Conservation (phyloP, 2,888 invertebrate genomes). For the Fragum whitleyi region DNA sequence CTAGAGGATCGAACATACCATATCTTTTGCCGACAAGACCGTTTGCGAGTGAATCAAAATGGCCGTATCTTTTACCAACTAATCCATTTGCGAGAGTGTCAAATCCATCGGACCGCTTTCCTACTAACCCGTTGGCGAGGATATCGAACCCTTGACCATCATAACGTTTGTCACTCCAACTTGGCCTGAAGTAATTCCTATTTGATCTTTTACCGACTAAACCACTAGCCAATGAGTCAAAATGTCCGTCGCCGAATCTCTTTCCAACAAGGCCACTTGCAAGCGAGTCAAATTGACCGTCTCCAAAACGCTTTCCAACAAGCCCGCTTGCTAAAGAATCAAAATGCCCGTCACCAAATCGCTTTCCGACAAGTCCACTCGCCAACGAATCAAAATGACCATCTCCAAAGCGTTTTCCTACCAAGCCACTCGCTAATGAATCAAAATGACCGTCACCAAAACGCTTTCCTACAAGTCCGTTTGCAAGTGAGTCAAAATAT, state of each 20-base stretch:
- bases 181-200: background rate
- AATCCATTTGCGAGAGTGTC: constrained; percentile 27
- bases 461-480: constrained; percentile 31
- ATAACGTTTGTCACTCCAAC: constrained; percentile 39
- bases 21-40: constrained; percentile 28
- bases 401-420: constrained; percentile 34
- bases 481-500: constrained; percentile 20
- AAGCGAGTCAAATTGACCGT: constrained; percentile 20
- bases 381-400: constrained; percentile 40
- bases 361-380: constrained; percentile 43
- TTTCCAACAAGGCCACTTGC: constrained; percentile 31
- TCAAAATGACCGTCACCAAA: constrained; percentile 27
- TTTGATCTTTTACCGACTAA: constrained; percentile 37
- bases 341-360: constrained; percentile 22
- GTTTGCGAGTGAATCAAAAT: constrained; percentile 20
- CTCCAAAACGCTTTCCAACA: constrained; percentile 31
- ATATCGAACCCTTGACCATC: constrained; percentile 30
- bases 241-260: constrained; percentile 25
- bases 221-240: constrained; percentile 37
- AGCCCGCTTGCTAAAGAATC: constrained; percentile 26
- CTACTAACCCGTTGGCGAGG: constrained; percentile 29
- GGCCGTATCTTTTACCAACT: constrained; percentile 33
- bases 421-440: constrained; percentile 28
- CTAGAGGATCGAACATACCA: constrained; percentile 17
- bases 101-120: constrained; percentile 29